These are phyloP conservation scores for Tyto alba DNA, from an alignment of 2,113 vertebrate genomes.

Conservation along the genomic window DNA sequence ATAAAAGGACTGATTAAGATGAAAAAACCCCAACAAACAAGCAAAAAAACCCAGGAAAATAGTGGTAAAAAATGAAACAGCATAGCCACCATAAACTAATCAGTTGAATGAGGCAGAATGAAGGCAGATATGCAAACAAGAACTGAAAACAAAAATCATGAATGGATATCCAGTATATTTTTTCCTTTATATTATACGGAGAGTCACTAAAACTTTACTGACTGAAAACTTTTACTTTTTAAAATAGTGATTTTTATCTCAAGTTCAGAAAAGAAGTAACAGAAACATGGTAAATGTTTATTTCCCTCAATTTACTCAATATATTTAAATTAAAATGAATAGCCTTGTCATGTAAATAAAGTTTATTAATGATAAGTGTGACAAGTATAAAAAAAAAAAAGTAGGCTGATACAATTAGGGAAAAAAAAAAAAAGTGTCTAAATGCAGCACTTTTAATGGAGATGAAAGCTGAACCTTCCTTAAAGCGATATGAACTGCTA, in stretches of 20 bases:
- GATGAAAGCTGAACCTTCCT: not conserved
- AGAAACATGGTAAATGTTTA: not conserved
- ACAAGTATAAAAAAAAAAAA: not conserved
- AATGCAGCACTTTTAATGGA: not conserved
- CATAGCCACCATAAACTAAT: not conserved
- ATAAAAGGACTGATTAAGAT: not conserved
- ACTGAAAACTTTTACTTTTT: not conserved
- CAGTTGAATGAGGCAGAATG: not conserved
- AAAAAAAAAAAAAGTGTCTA: not conserved
- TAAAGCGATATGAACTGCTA: not conserved
- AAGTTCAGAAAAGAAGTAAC: not conserved
- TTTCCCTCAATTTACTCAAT: not conserved
- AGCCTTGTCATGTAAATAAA: not conserved
- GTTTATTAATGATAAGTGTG: not conserved
- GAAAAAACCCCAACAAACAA: not conserved
- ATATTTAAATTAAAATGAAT: not conserved
- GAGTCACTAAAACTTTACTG: not conserved
- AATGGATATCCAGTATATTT: not conserved
- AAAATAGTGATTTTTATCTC: not conserved
- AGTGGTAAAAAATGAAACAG: not conserved
- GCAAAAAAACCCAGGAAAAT: fast-evolving
- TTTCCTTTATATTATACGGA: not conserved
- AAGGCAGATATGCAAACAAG: not conserved
- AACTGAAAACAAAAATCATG: not conserved
- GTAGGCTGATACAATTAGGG: not conserved